Evolutionary conservation across 2,113 vertebrate species (phyloP), one percentile per base, ranked within the genome.

Genomic region (Eidolon helvum): DNA sequence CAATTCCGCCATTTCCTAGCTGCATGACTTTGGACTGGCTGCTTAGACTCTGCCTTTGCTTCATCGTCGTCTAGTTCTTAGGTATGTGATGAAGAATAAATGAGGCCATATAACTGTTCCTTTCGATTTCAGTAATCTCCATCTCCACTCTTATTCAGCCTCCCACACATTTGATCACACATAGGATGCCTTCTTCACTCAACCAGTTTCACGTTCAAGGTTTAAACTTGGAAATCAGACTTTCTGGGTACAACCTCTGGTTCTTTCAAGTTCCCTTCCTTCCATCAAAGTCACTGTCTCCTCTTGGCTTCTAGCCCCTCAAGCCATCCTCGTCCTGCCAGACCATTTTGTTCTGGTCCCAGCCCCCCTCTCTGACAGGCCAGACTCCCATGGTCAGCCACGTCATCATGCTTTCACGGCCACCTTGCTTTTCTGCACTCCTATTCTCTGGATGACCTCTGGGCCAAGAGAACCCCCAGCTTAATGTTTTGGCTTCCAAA

Each of bases 191-290:
- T 86, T 72, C 78, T 93, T 79, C 69, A 77, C 38, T 78, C 30
- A 86, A 65, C 15, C 59, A 57, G 78, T 96, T 97, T 96, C 74
- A 90, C 87, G 97, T 95, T 96, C 69, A 87, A 90, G 74, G 92
- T 84, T 92, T 84, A 74, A 87, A 84, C 15, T 71, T 95, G 95
- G 57, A 96, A 97, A 80, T 79, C 48, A 71, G 94, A 83, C 86
- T 95, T 96, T 95, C 66, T 90, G 80, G 87, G 57, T 79, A 61
- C 66, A 59, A 85, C 28, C 59, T 83, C 74, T 40, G 28, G 3
- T 77, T 95, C 77, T 82, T 71, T 83, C 68, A 22, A 22, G 15
- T 90, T 95, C 43, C 87, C 61, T 89, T 78, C 50, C 35, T 61
- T 82, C 68, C 19, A 35, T 35, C 48, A 91, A 74, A 86, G 77